Percentiles rank a stretch among this genome's conserved stretches.
These are phyloP conservation scores for Drosophila pallidifrons DNA, from an alignment of 1,140 invertebrate genomes.

Conservation along the genomic window DNA sequence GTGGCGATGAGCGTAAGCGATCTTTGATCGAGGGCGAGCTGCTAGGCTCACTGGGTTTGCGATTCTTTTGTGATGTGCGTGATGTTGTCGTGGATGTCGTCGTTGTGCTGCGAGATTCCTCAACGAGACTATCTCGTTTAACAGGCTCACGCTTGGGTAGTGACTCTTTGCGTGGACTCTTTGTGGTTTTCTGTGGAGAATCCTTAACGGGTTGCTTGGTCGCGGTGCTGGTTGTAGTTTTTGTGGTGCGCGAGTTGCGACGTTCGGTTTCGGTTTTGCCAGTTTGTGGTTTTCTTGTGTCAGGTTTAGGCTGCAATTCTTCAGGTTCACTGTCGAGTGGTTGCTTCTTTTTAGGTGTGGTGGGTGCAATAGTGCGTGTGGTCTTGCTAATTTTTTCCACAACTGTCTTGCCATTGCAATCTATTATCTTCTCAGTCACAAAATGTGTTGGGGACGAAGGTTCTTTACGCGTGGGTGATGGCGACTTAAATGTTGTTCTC, in stretches of 20 bases:
- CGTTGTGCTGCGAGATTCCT: conserved; percentile 55
- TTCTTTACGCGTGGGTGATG: conserved; percentile 44
- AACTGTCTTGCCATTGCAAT: conserved; percentile 58
- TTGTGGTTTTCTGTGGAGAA: conserved; percentile 30
- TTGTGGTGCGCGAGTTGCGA: conserved; percentile 60
- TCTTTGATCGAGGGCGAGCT: conserved; percentile 63
- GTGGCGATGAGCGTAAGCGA: conserved; percentile 72
- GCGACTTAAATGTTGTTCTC: conserved; percentile 26
- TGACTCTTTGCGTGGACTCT: conserved; percentile 64
- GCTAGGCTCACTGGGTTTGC: conserved; percentile 45
- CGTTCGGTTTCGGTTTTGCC: conserved; percentile 51
- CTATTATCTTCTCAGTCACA: conserved; percentile 64
- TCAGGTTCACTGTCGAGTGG: conserved; percentile 32
- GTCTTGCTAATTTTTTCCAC: conserved; percentile 39
- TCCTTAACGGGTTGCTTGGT: conserved; percentile 18
- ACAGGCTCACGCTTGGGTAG: conserved; percentile 44
- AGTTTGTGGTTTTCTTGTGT: conserved; percentile 34
- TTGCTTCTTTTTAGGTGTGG: conserved; percentile 44
- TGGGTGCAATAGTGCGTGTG: conserved; percentile 13
- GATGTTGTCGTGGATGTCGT: conserved; percentile 43
- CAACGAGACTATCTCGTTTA: conserved; percentile 57
- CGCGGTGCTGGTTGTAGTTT: conserved; percentile 19
- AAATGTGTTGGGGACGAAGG: conserved; percentile 32
- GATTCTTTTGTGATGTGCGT: conserved; percentile 24
- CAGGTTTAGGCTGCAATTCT: conserved; percentile 28